A percentile compares a stretch with the other conserved stretches of the same genome.
Evolutionary conservation across 2,797 vertebrate species (phyloP).

Genomic region (Smutsia temminckii): DNA sequence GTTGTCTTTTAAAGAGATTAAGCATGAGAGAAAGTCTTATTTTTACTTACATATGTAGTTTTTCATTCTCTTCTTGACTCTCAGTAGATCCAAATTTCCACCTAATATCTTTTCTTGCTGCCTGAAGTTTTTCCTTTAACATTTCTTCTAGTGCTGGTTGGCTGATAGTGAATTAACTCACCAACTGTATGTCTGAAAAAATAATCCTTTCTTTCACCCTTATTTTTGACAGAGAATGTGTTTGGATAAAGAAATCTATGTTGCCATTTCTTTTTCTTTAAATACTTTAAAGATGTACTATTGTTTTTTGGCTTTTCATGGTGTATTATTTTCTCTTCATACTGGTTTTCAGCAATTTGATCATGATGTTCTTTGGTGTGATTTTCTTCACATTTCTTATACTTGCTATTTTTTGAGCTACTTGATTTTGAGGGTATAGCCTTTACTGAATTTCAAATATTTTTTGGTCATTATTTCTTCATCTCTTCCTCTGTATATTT

Average conservation of each 20-base stretch:
- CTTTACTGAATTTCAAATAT: neutral
- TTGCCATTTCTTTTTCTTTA: neutral
- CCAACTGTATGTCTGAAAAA: constrained; percentile 11
- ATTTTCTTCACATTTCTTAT: constrained; percentile 15
- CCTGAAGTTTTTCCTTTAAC: neutral
- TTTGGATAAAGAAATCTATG: neutral
- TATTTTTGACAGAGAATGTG: neutral
- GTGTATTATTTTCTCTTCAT: constrained; percentile 2
- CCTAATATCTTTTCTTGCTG: neutral
- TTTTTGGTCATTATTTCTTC: neutral
- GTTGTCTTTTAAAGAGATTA: neutral
- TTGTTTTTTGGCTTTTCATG: neutral
- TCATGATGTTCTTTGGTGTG: neutral
- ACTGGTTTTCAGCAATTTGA: neutral
- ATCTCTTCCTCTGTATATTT: neutral
- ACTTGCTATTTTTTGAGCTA: neutral
- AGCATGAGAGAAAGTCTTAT: neutral
- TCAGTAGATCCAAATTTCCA: neutral
- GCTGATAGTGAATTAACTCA: neutral
- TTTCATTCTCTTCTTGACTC: neutral
- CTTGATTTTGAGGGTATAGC: neutral
- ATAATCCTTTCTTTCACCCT: neutral
- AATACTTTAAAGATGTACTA: neutral
- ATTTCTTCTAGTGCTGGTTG: neutral
- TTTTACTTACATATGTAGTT: neutral